Evolutionary conservation across 1,140 invertebrate genomes (phyloP), one percentile per base, ranked within the genome.

Genomic region (Drosophila lacteicornis): DNA sequence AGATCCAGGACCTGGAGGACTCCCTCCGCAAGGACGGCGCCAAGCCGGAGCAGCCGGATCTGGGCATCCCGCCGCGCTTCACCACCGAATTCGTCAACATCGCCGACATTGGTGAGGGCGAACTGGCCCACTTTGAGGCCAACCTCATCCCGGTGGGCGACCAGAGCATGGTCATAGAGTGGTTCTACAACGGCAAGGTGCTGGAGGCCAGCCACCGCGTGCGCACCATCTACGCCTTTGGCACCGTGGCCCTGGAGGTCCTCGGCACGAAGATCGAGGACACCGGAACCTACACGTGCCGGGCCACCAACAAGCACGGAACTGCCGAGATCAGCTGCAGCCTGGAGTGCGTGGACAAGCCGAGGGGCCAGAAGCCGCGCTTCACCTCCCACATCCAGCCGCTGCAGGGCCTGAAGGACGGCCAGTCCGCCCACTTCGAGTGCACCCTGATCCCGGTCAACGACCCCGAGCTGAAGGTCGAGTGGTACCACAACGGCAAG

Each of bases 141-240:
- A 97, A 97, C 43, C 94, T 99, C 1, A 96, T 97, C 47, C 98
- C 98, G 12, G 96, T 98, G 56, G 98, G 98, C 25, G 98, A 99
- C 93, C 97, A 99, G 91, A 97, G 96, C 30, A 99, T 99, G 98
- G 95, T 96, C 30, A 97, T 99, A 30, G 98, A 99, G 94, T 99
- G 98, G 98, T 98, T 98, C 94, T 99, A 97, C 85, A 98, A 99
- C 93, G 97, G 96, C 40, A 96, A 99, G 92, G 90, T 95, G 0
- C 94, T 99, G 51, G 96, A 97, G 93, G 97, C 97, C 25, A 97
- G 97, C 93, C 97, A 98, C 92, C 95, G 98, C 40, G 97, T 97
- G 43, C 94, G 97, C 85, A 98, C 97, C 36, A 97, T 98, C 25
- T 97, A 98, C 90, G 98, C 98, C 1, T 99, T 99, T 92, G 98